Percentiles rank a stretch among this genome's conserved stretches.
phyloP scores from a whole-genome alignment of 2,888 invertebrate species.

The Agonopterix subpropinquella region DNA sequence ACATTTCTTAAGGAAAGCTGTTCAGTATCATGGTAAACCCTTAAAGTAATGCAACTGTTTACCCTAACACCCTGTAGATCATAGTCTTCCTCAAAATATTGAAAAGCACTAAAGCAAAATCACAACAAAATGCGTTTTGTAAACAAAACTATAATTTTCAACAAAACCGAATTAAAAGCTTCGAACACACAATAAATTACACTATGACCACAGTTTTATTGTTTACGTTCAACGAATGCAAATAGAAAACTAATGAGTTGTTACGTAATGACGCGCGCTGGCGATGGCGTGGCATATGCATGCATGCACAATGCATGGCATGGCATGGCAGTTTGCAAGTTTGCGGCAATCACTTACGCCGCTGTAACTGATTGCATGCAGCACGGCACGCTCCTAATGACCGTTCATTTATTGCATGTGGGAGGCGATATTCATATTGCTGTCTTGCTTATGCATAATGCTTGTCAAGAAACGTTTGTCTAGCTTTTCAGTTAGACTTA shows the following conservation, averaged over 20 bases:
- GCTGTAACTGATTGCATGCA: slow-evolving; percentile 50
- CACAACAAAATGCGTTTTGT: too few relatives aligned
- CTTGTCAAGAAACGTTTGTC: slow-evolving; percentile 1
- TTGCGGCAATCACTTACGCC: slow-evolving; percentile 47
- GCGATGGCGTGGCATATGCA: slow-evolving; percentile 6
- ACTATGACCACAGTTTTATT: too few relatives aligned
- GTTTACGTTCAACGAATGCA: background rate
- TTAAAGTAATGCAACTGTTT: too few relatives aligned
- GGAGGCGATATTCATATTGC: slow-evolving; percentile 10
- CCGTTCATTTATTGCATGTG: slow-evolving; percentile 7
- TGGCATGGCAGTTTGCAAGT: slow-evolving; percentile 11
- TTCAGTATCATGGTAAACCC: too few relatives aligned
- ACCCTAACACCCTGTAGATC: too few relatives aligned
- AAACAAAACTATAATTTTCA: too few relatives aligned
- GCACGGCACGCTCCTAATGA: slow-evolving; percentile 34
- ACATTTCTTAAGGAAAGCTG: too few relatives aligned
- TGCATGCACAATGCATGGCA: slow-evolving; percentile 9
- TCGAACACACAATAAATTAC: too few relatives aligned
- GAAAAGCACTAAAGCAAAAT: too few relatives aligned
- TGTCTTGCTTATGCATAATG: slow-evolving; percentile 11
- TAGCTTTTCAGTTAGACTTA: too few relatives aligned
- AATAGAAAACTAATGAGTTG: slow-evolving; percentile 9
- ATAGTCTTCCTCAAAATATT: too few relatives aligned
- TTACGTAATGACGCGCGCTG: background rate
- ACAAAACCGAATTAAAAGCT: too few relatives aligned